Percentiles rank a stretch among this genome's conserved stretches.
Evolutionary conservation across 2,888 invertebrate species (phyloP).

Genomic region (Pyrrhosoma nymphula): DNA sequence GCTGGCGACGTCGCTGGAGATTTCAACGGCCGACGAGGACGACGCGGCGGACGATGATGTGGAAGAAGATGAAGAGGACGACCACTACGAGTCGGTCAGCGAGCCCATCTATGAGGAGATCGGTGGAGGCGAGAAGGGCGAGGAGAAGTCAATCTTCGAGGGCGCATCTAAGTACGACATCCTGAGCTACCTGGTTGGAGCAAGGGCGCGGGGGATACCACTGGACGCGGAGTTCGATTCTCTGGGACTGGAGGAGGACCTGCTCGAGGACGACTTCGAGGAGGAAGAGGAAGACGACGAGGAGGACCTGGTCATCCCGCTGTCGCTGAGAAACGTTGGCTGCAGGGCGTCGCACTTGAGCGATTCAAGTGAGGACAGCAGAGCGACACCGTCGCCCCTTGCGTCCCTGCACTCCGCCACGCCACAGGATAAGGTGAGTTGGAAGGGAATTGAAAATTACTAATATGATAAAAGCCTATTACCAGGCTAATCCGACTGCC

Average conservation of each 20-base stretch:
- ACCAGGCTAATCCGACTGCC: neutral
- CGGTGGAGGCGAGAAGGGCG: slow-evolving; percentile 66
- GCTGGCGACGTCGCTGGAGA: slow-evolving; percentile 24
- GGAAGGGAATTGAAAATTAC: neutral
- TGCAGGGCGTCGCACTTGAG: slow-evolving; percentile 88
- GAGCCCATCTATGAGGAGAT: slow-evolving; percentile 79
- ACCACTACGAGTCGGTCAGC: slow-evolving; percentile 78
- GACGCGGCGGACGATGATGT: slow-evolving; percentile 75
- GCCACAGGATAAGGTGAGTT: slow-evolving; percentile 72
- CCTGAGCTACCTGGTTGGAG: slow-evolving; percentile 92
- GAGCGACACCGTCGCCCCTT: slow-evolving; percentile 74
- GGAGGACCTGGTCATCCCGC: slow-evolving; percentile 74
- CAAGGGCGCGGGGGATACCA: slow-evolving; percentile 87
- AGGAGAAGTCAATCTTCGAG: slow-evolving; percentile 81
- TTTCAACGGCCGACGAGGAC: slow-evolving; percentile 22
- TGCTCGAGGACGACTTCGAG: slow-evolving; percentile 70
- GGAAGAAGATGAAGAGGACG: slow-evolving; percentile 75
- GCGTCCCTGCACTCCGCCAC: slow-evolving; percentile 79
- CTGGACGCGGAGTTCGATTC: slow-evolving; percentile 83
- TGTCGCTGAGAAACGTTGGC: slow-evolving; percentile 80
- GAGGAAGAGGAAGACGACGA: slow-evolving; percentile 73
- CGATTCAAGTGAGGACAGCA: slow-evolving; percentile 92
- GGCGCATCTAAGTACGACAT: slow-evolving; percentile 94
- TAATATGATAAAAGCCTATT: neutral
- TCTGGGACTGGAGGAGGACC: slow-evolving; percentile 70